Conservation (phyloP, 2,113 vertebrate genomes). For the Bothrops jararaca region DNA sequence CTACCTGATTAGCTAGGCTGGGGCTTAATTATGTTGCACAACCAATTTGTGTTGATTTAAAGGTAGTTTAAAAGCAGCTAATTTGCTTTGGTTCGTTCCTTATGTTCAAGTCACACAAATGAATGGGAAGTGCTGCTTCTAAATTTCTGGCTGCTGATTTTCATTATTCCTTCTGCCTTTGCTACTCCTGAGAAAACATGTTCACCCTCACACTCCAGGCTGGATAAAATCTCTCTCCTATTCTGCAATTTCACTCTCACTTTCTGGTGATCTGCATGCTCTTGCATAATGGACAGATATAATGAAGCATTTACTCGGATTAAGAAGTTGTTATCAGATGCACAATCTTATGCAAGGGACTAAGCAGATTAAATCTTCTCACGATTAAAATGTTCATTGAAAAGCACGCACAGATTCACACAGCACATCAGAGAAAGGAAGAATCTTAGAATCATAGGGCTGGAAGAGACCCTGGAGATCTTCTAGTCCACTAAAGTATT, state of each 20-base stretch:
- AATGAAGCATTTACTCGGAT: background rate
- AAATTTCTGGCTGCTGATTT: background rate
- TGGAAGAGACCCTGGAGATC: background rate
- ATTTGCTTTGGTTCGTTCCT: background rate
- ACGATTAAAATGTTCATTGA: background rate
- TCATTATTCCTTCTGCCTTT: background rate
- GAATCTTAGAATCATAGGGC: background rate
- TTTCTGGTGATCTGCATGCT: background rate
- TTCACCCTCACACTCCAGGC: background rate
- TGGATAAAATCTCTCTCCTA: background rate
- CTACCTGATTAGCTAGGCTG: background rate
- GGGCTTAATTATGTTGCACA: background rate
- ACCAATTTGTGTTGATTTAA: background rate
- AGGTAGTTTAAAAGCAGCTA: background rate
- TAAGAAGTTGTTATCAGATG: background rate
- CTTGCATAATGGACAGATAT: background rate
- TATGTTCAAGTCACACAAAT: background rate
- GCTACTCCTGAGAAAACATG: background rate
- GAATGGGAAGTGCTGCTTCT: background rate
- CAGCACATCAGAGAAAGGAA: background rate
- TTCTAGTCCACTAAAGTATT: background rate
- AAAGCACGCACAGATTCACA: background rate
- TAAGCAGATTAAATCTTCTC: background rate
- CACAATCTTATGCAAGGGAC: background rate
- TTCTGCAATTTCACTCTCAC: background rate